phyloP scores from a whole-genome alignment of 1,140 invertebrate species.

The Ips typographus region DNA sequence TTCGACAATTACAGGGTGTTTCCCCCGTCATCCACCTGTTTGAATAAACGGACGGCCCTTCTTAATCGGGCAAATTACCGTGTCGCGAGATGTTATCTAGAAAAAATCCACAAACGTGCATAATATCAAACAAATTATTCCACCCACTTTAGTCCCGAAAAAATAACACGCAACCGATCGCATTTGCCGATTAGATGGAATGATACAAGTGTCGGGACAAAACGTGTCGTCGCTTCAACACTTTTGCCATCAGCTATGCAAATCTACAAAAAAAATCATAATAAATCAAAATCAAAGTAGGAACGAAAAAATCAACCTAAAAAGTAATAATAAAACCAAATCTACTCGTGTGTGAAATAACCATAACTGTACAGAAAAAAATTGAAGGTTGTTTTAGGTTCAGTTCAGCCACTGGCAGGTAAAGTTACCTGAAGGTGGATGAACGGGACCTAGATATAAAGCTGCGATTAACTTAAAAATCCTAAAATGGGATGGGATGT shows the following conservation, averaged over 20 bases:
- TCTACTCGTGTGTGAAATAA: constrained; percentile 1
- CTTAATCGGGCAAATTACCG: constrained; percentile 7
- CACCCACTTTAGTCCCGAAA: constrained; percentile 18
- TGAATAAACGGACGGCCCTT: not conserved
- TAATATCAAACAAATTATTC: constrained; percentile 17
- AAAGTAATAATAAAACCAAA: constrained; percentile 14
- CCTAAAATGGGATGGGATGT: too few relatives aligned
- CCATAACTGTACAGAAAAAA: constrained; percentile 3
- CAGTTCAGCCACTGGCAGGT: too few relatives aligned
- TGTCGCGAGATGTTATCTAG: not conserved
- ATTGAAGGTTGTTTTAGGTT: not conserved
- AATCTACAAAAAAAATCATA: not conserved
- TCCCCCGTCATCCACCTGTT: not conserved
- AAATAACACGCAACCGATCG: constrained; percentile 3
- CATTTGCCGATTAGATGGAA: constrained; percentile 24
- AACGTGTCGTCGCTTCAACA: constrained; percentile 26
- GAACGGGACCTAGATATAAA: too few relatives aligned
- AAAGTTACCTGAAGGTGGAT: too few relatives aligned
- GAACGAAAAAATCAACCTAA: constrained; percentile 3
- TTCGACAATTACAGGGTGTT: too few relatives aligned
- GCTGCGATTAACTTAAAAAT: too few relatives aligned
- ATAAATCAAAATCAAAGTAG: not conserved
- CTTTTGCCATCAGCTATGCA: constrained; percentile 2
- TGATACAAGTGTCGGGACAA: constrained; percentile 12
- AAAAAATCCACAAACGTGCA: constrained; percentile 21